A percentile compares a stretch with the other conserved stretches of the same genome.
Evolutionary conservation across 2,888 invertebrate species (phyloP).

Genomic region (Autographa pulchrina): DNA sequence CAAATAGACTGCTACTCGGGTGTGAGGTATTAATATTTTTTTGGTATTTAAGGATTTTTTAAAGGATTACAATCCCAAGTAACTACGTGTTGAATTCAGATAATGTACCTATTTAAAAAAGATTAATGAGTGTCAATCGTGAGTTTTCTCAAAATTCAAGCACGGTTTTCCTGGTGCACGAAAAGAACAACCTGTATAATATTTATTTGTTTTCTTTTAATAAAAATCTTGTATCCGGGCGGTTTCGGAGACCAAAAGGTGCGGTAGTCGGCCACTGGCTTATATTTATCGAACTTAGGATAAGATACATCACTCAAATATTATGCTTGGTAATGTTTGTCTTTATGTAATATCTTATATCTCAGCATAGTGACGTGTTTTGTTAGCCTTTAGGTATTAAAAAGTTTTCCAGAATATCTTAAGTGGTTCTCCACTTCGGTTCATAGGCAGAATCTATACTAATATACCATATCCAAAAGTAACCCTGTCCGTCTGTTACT

Average conservation of each 20-base stretch:
- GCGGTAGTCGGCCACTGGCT: neutral
- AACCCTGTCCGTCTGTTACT: no score
- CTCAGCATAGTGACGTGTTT: constrained; percentile 9
- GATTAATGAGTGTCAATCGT: no score
- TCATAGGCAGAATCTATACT: neutral
- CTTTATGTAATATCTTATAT: constrained; percentile 22
- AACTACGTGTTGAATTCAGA: no score
- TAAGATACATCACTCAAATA: constrained; percentile 29
- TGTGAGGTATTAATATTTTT: no score
- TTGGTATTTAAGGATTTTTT: no score
- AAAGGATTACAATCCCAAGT: no score
- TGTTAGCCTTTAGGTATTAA: constrained; percentile 1
- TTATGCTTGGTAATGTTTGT: constrained; percentile 22
- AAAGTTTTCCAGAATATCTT: neutral
- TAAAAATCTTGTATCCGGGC: neutral
- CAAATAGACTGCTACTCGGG: no score
- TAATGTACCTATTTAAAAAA: no score
- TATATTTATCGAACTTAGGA: constrained; percentile 5
- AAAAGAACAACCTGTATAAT: neutral
- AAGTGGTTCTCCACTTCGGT: neutral
- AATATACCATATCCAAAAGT: neutral
- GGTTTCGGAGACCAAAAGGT: neutral
- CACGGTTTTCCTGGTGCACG: neutral
- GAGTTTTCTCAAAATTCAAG: no score
- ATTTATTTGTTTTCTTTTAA: neutral